These are phyloP conservation scores for Pseudobourletiella spinata DNA, from an alignment of 1,140 invertebrate genomes.

Conservation along the genomic window DNA sequence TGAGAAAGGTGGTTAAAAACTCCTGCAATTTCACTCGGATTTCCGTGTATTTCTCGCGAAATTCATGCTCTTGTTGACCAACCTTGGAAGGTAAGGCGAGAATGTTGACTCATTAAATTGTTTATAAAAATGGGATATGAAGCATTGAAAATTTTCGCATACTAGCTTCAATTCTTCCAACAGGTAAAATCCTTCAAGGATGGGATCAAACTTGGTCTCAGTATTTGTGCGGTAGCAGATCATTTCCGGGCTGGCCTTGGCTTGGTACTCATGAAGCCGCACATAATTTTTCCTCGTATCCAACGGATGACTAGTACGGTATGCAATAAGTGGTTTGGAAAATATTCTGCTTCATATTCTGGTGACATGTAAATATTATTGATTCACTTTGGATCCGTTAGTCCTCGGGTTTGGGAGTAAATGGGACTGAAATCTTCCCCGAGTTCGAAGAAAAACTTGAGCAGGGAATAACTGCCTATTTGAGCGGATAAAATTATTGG, in stretches of 20 bases:
- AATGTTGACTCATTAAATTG: no score
- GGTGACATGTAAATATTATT: no score
- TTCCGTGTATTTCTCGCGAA: neutral
- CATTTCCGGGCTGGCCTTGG: neutral
- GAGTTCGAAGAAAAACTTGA: neutral
- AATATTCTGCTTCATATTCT: no score
- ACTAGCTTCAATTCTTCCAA: neutral
- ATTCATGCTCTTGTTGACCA: neutral
- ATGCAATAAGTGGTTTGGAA: no score
- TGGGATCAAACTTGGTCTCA: neutral
- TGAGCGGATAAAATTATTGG: neutral
- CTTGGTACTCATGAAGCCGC: neutral
- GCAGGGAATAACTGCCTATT: neutral
- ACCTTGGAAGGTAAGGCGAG: no score
- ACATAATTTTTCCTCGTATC: neutral
- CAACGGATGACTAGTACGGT: neutral
- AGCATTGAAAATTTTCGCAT: no score
- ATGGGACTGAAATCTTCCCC: neutral
- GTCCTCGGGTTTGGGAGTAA: neutral
- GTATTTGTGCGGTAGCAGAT: constrained; percentile 1
- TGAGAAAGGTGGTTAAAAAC: neutral
- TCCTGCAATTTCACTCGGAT: neutral
- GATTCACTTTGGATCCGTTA: neutral
- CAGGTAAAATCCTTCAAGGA: neutral
- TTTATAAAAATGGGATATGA: no score